Conservation (phyloP, 2,113 vertebrate species). For the Chroicocephalus ridibundus region DNA sequence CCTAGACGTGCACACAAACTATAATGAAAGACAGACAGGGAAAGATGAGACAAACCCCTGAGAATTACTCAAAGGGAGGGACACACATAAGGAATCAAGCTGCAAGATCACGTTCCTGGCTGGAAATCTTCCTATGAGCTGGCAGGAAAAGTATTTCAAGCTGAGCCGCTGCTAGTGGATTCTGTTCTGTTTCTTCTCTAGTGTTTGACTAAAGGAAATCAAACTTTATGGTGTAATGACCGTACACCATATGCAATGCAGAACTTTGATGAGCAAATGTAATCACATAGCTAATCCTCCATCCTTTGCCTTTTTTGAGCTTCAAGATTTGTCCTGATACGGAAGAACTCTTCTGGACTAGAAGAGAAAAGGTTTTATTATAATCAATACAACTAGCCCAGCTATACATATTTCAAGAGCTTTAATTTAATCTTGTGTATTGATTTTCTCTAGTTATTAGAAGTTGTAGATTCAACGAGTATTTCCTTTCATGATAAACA, state of each 20-base stretch:
- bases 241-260: not conserved
- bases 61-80: not conserved
- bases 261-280: not conserved
- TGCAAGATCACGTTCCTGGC: not conserved
- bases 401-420: not conserved
- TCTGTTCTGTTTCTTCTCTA: not conserved
- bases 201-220: not conserved
- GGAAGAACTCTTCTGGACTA: not conserved
- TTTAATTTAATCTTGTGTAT: not conserved
- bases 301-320: not conserved
- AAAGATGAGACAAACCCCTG: not conserved
- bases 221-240: not conserved
- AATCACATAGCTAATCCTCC: not conserved
- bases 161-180: not conserved
- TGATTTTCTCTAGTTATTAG: not conserved
- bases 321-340: not conserved
- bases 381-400: not conserved
- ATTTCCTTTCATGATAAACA: not conserved
- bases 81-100: not conserved
- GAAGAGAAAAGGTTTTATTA: not conserved
- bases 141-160: conserved; percentile 28
- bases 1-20: not conserved
- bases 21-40: not conserved
- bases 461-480: not conserved
- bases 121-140: conserved; percentile 20